Base-by-base conservation (phyloP, 92 coral and sea anemone genomes). In the Chrysogorgia sp. region DNA sequence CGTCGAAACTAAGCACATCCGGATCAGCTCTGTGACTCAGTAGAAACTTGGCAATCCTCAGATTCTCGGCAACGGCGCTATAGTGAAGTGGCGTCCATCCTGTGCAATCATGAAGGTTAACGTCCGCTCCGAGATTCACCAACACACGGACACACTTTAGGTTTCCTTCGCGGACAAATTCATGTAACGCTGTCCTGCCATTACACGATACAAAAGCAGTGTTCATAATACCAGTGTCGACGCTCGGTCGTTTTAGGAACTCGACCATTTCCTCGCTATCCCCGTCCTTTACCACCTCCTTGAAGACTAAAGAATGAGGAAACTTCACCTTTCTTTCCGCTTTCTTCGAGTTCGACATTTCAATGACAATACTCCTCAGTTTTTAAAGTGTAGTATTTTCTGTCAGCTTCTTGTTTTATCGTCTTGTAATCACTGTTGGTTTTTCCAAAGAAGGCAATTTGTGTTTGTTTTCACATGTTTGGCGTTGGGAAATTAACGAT, bases 251-350 rank as follows among this genome's bases (percentile, higher is more conserved):
- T 71, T 96, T 96, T 21, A 96, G 60, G 70, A 96, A 96, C 76
- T 85, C 81, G 53, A 85, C 59, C 91, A 96, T 96, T 45, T 96
- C 99, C 13, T 92, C 81, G 14, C 97, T 88, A 63, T 96, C 99
- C 59, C 99, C 99, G 47, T 91, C 99, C 81, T 91, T 96, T 0
- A 96, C 99, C 83, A 96, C 90, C 37, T 96, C 99, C 35, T 89
- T 90, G 37, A 96, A 96, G 0, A 96, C 99, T 37, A 96, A 80
- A 0, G 92, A 91, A 56, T 96, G 99, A 0, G 99, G 99, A 58
- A 96, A 96, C 56, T 91, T 96, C 19, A 96, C 99, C 63, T 64
- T 85, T 24, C 99, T 83, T 71, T 87, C 91, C 84, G 79, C 86
- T 48, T 48, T 87, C 10, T 52, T 17, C n/a, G n/a, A n/a, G n/a